Conservation (phyloP, 2,113 vertebrate species). For the Anas platyrhynchos region DNA sequence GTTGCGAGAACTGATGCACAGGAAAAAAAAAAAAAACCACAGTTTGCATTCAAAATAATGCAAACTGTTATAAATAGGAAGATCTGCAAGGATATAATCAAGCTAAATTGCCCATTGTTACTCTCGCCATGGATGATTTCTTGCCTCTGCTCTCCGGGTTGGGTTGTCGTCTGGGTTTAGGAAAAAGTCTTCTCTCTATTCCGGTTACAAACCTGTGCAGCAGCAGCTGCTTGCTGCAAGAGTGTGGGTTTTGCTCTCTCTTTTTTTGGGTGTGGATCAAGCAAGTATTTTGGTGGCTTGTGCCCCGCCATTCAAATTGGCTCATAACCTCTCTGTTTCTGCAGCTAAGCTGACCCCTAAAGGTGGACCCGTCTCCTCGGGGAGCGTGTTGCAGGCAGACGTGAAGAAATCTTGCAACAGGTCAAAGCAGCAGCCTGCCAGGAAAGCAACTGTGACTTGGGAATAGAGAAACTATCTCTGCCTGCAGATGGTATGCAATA, state of each 20-base stretch:
- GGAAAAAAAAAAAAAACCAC: not conserved
- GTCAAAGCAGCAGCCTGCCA: constrained; percentile 18
- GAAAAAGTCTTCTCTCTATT: constrained; percentile 28
- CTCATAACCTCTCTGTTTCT: not conserved
- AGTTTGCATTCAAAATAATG: constrained; percentile 43
- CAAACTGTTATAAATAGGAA: constrained; percentile 33
- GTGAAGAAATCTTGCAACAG: not conserved
- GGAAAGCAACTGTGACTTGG: not conserved
- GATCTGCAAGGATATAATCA: constrained; percentile 51
- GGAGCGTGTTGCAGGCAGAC: not conserved
- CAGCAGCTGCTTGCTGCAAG: not conserved
- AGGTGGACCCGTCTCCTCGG: not conserved
- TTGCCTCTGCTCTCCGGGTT: not conserved
- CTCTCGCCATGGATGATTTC: constrained; percentile 35
- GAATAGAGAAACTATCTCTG: not conserved
- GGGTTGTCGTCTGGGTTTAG: not conserved
- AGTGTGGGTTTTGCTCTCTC: not conserved
- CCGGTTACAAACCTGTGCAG: not conserved
- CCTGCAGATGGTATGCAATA: constrained; percentile 30
- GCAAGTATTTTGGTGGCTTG: not conserved
- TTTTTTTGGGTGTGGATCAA: not conserved
- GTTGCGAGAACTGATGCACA: not conserved
- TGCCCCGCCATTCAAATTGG: not conserved
- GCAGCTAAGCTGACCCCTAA: not conserved
- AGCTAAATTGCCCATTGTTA: constrained; percentile 52